A percentile compares a stretch with the other conserved stretches of the same genome.
Evolutionary conservation across 2,888 invertebrate species (phyloP).

Genomic region (Hirtodrosophila trivittata): DNA sequence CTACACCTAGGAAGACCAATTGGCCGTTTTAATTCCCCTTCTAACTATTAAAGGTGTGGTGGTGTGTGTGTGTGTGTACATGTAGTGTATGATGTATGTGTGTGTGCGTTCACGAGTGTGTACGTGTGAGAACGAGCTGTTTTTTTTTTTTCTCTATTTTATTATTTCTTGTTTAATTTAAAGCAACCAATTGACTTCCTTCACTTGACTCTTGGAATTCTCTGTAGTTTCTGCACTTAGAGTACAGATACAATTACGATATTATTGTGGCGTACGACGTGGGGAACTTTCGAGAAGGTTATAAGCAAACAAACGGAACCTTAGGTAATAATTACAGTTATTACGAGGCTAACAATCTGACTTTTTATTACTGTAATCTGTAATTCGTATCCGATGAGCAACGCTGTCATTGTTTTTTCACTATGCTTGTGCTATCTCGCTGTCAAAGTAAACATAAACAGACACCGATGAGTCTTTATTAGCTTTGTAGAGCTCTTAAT

Average conservation of each 20-base stretch:
- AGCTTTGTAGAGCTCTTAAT: background rate
- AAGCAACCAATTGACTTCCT: slow-evolving; percentile 9
- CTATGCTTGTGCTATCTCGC: slow-evolving; percentile 40
- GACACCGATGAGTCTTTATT: slow-evolving; percentile 1
- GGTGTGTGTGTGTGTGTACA: slow-evolving; percentile 3
- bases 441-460: slow-evolving; percentile 41
- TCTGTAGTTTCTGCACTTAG: slow-evolving; percentile 24
- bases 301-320: slow-evolving; percentile 14
- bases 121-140: no score
- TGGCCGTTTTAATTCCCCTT: slow-evolving; percentile 2
- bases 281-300: slow-evolving; percentile 42
- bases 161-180: background rate
- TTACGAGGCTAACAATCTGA: slow-evolving; percentile 31
- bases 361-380: slow-evolving; percentile 10
- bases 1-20: slow-evolving; percentile 11
- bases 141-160: slow-evolving; percentile 14
- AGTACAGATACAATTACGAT: background rate
- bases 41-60: slow-evolving; percentile 4
- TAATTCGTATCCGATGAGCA: no score
- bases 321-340: slow-evolving; percentile 34
- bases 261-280: background rate
- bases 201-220: slow-evolving; percentile 16
- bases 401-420: slow-evolving; percentile 46
- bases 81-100: slow-evolving; percentile 2
- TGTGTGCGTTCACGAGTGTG: slow-evolving; percentile 12